A percentile compares a stretch with the other conserved stretches of the same genome.
Conservation (phyloP, 2,113 vertebrate species). For the Zeus faber region DNA sequence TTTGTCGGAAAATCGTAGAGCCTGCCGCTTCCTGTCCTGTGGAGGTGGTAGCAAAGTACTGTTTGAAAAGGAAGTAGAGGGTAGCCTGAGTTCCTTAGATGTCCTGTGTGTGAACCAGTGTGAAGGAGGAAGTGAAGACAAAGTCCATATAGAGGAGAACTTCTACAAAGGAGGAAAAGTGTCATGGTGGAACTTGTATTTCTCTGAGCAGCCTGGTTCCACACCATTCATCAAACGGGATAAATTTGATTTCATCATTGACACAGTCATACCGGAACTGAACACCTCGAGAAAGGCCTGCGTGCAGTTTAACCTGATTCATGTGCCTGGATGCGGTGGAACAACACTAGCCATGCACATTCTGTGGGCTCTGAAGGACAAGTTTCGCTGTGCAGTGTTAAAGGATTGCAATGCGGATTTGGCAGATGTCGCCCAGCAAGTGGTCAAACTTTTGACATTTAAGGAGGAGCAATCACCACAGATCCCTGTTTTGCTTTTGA, state of each 20-base stretch:
- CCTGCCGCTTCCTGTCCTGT: slow-evolving; percentile 71
- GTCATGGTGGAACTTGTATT: slow-evolving; percentile 86
- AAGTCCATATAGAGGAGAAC: slow-evolving; percentile 63
- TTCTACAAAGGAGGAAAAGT: slow-evolving; percentile 83
- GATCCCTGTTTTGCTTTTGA: slow-evolving; percentile 79
- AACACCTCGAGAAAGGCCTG: slow-evolving; percentile 41
- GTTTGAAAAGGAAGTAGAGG: slow-evolving; percentile 75
- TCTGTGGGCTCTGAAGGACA: slow-evolving; percentile 76
- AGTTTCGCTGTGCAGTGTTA: slow-evolving; percentile 78
- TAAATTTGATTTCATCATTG: slow-evolving; percentile 65
- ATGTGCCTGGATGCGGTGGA: slow-evolving; percentile 82
- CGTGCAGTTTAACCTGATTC: slow-evolving; percentile 75
- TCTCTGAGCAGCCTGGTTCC: slow-evolving; percentile 76
- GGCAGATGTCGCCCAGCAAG: slow-evolving; percentile 67
- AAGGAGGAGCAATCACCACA: slow-evolving; percentile 42
- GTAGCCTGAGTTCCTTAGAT: slow-evolving; percentile 65
- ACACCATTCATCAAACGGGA: slow-evolving; percentile 80
- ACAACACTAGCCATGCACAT: slow-evolving; percentile 81
- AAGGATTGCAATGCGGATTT: slow-evolving; percentile 64
- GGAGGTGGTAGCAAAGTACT: slow-evolving; percentile 57
- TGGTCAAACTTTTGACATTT: slow-evolving; percentile 69
- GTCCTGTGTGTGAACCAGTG: slow-evolving; percentile 84
- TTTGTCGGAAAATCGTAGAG: slow-evolving; percentile 71
- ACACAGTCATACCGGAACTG: slow-evolving; percentile 45
- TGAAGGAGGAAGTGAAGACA: slow-evolving; percentile 75